phyloP scores from a whole-genome alignment of 2,888 invertebrate species.

The Idaea straminata region DNA sequence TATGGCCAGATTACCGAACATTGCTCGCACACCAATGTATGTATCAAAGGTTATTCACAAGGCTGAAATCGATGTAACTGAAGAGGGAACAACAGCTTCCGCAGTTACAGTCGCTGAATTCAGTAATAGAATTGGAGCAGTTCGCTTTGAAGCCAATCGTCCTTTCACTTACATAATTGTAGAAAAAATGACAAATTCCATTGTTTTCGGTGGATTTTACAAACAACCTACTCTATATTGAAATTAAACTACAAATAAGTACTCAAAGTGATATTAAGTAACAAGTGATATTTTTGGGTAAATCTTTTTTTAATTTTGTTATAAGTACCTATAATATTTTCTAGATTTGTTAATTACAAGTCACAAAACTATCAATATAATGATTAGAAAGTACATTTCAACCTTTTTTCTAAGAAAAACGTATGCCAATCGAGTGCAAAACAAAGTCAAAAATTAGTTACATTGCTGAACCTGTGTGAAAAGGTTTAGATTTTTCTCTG shows the following conservation, averaged over 20 bases:
- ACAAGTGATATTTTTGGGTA: conserved; percentile 4
- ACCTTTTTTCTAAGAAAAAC: too few species aligned
- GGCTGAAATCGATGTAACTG: conserved; percentile 86
- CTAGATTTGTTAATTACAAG: not conserved
- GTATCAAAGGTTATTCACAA: conserved; percentile 84
- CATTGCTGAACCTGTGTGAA: too few species aligned
- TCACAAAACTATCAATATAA: not conserved
- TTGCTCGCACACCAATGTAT: conserved; percentile 74
- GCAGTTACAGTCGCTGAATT: conserved; percentile 78
- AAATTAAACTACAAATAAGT: conserved; percentile 9
- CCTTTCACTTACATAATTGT: conserved; percentile 85
- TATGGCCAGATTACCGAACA: conserved; percentile 53
- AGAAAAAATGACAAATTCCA: conserved; percentile 78
- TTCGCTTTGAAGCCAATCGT: conserved; percentile 81
- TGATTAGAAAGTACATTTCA: too few species aligned
- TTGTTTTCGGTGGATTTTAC: conserved; percentile 69
- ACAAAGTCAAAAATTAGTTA: too few species aligned
- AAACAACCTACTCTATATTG: conserved; percentile 58
- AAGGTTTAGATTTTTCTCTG: not conserved
- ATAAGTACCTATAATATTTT: not conserved
- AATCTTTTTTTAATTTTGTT: conserved; percentile 7
- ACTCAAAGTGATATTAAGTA: not conserved
- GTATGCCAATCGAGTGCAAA: too few species aligned
- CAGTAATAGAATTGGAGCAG: conserved; percentile 75
- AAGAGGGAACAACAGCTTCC: conserved; percentile 85